Evolutionary conservation across 2,888 invertebrate genomes (phyloP).

Genomic region (Eudasyphora cyanicolor): DNA sequence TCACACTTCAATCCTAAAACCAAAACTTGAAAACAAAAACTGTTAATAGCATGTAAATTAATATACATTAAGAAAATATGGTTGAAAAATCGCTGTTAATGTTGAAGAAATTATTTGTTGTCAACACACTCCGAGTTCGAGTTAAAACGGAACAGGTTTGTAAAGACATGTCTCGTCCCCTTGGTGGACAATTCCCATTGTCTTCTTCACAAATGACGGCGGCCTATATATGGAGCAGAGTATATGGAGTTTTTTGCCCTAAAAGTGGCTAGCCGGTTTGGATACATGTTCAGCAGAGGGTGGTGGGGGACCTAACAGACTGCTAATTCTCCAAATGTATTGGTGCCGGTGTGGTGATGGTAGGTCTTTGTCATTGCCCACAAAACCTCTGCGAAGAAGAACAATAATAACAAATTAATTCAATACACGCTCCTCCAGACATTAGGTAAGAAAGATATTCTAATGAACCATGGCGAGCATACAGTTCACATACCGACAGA

Average conservation of each 20-base stretch:
- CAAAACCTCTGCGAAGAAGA: no score
- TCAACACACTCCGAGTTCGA: background rate
- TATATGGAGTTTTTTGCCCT: no score
- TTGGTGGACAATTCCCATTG: background rate
- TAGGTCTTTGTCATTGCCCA: background rate
- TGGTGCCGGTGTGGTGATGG: background rate
- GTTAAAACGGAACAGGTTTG: conserved; percentile 12
- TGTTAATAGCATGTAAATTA: conserved; percentile 15
- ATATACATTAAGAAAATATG: background rate
- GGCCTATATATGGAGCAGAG: background rate
- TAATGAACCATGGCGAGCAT: background rate
- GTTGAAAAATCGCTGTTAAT: background rate
- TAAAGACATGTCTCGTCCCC: background rate
- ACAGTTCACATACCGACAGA: no score
- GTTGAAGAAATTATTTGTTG: background rate
- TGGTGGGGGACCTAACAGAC: background rate
- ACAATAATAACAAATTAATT: conserved; percentile 22
- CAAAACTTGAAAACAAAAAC: background rate
- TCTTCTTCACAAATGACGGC: background rate
- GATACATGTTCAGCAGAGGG: background rate
- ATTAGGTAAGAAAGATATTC: conserved; percentile 32
- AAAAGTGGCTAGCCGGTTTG: no score
- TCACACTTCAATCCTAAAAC: no score
- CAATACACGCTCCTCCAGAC: conserved; percentile 20
- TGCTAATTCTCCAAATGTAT: no score